These are phyloP conservation scores for Typhlichthys subterraneus DNA, from an alignment of 2,797 vertebrate species.

Conservation along the genomic window DNA sequence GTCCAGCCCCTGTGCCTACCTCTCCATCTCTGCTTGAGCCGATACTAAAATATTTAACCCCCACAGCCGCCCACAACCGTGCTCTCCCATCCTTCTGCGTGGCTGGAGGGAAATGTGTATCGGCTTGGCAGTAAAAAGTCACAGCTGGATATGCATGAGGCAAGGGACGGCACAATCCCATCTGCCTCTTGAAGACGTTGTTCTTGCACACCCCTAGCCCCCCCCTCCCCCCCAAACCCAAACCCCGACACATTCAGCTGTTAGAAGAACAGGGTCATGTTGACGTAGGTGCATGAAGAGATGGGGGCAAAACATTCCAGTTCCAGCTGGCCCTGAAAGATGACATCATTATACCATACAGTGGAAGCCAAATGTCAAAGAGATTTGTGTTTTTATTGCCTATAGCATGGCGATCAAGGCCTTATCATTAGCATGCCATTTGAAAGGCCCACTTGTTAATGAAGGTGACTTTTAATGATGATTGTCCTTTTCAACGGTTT, in stretches of 20 bases:
- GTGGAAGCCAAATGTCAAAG: slow-evolving; percentile 34
- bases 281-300: not conserved
- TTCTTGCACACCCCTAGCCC: not conserved
- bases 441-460: slow-evolving; percentile 40
- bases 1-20: slow-evolving; percentile 10
- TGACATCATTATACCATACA: slow-evolving; percentile 55
- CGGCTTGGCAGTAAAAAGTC: slow-evolving; percentile 33
- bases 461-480: slow-evolving; percentile 11
- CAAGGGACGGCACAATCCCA: slow-evolving; percentile 37
- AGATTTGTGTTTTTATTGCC: slow-evolving; percentile 59
- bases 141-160: slow-evolving; percentile 14
- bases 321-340: slow-evolving; percentile 35
- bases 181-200: slow-evolving; percentile 40
- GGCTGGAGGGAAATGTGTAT: slow-evolving; percentile 41
- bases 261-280: not conserved
- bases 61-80: slow-evolving; percentile 46
- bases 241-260: too few relatives aligned
- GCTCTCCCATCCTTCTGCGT: slow-evolving; percentile 43
- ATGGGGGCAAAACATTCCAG: not conserved
- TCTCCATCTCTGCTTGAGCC: slow-evolving; percentile 30
- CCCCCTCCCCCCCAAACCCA: too few relatives aligned
- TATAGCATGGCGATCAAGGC: slow-evolving; percentile 52
- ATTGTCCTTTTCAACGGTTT: slow-evolving; percentile 28
- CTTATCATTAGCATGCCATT: slow-evolving; percentile 52
- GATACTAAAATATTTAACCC: slow-evolving; percentile 72